A percentile compares a stretch with the other conserved stretches of the same genome.
Conservation (phyloP, 2,113 vertebrate genomes). For the Cavia aperea region DNA sequence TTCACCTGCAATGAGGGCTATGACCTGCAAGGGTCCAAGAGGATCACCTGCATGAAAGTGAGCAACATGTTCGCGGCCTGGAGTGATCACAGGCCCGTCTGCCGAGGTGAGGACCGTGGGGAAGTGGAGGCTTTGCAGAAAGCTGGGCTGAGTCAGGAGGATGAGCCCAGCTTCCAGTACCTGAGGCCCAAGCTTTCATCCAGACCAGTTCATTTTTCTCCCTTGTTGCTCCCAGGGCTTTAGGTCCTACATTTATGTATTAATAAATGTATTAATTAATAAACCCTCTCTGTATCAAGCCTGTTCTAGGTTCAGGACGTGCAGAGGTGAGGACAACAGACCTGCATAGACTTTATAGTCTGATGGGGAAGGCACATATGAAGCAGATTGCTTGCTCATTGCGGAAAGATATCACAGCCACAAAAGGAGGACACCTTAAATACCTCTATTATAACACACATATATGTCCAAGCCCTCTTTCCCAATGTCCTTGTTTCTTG, state of each 20-base stretch:
- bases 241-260: background rate
- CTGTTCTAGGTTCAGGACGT: background rate
- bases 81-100: conserved; percentile 96
- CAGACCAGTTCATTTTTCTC: background rate
- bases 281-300: background rate
- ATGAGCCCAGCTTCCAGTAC: background rate
- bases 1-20: conserved; percentile 98
- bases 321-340: background rate
- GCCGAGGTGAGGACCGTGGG: conserved; percentile 85
- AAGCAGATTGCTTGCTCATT: background rate
- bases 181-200: background rate
- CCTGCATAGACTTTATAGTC: background rate
- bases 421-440: background rate
- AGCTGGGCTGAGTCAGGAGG: background rate
- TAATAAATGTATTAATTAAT: too few species aligned
- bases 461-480: fast-evolving
- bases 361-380: fast-evolving
- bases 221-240: background rate
- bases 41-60: conserved; percentile 96
- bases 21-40: conserved; percentile 95
- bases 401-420: background rate
- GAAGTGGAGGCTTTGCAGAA: background rate
- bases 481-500: background rate
- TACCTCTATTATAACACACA: background rate
- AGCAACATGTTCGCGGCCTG: conserved; percentile 96